A percentile compares a stretch with the other conserved stretches of the same genome.
These are phyloP conservation scores for Diloba caeruleocephala DNA, from an alignment of 2,888 invertebrate species.

Conservation along the genomic window DNA sequence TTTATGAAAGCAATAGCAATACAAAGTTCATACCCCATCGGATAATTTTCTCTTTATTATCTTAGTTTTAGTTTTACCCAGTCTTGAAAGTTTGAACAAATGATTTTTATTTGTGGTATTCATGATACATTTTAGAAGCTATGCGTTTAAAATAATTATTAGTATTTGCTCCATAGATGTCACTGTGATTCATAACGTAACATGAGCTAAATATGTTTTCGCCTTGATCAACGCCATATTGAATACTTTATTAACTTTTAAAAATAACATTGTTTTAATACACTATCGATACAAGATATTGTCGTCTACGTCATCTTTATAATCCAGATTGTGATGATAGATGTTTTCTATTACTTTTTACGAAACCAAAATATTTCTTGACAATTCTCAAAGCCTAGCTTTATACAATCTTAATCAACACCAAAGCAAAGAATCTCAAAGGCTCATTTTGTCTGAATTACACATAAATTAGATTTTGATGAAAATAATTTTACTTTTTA, in stretches of 20 bases:
- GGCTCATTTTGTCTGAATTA: conserved; percentile 1
- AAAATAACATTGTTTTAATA: conserved; percentile 2
- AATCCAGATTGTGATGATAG: background rate
- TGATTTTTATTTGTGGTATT: no score
- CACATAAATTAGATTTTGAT: conserved; percentile 10
- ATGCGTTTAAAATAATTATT: background rate
- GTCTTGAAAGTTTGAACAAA: no score
- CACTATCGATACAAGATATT: conserved; percentile 3
- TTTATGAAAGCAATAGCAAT: no score
- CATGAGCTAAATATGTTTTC: conserved; percentile 16
- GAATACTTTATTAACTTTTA: background rate
- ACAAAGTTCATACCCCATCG: no score
- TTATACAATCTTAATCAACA: background rate
- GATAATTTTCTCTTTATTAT: no score
- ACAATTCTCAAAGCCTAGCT: background rate
- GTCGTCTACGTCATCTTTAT: background rate
- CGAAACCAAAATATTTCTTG: background rate
- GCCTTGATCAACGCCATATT: conserved; percentile 1
- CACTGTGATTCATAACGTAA: background rate
- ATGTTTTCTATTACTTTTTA: background rate
- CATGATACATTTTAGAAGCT: no score
- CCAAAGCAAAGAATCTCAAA: background rate
- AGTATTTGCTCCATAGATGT: background rate
- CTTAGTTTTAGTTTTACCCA: no score
- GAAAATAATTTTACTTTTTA: conserved; percentile 19